Evolutionary conservation across 2,797 vertebrate genomes (phyloP).

Genomic region (Hirundo rustica): DNA sequence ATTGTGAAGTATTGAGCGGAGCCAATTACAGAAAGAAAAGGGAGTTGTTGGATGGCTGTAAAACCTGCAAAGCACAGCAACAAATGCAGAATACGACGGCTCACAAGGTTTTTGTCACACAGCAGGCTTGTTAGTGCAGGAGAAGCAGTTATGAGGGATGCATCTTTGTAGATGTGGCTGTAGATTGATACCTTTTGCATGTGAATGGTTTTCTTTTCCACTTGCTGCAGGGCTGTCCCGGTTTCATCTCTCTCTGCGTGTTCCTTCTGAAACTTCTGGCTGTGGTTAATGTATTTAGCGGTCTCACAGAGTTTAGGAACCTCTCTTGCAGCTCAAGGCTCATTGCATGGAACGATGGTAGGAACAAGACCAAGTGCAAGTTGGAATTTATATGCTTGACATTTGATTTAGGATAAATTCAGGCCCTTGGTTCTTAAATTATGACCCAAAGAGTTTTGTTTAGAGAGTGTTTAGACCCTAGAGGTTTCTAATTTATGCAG

Average conservation of each 20-base stretch:
- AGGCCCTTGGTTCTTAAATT: neutral
- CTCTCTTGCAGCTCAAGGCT: neutral
- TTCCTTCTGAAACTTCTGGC: neutral
- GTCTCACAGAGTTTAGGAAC: neutral
- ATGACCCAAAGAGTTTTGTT: neutral
- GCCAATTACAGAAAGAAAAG: constrained; percentile 4
- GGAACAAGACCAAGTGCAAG: neutral
- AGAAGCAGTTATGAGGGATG: neutral
- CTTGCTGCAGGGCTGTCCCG: neutral
- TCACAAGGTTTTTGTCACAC: neutral
- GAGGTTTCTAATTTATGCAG: neutral
- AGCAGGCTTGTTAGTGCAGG: neutral
- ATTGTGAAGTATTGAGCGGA: neutral
- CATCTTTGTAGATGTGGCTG: neutral
- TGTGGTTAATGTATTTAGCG: neutral
- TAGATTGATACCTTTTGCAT: neutral
- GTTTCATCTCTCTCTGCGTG: neutral
- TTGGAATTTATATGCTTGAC: neutral
- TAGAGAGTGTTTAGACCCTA: neutral
- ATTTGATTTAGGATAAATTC: neutral
- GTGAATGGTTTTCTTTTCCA: neutral
- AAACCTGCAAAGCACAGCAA: neutral
- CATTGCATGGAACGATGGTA: neutral
- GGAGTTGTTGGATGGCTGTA: neutral
- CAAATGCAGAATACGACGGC: neutral